A percentile compares a stretch with the other conserved stretches of the same genome.
These are phyloP conservation scores for Helogale parvula DNA, from an alignment of 2,113 vertebrate species.

Conservation along the genomic window DNA sequence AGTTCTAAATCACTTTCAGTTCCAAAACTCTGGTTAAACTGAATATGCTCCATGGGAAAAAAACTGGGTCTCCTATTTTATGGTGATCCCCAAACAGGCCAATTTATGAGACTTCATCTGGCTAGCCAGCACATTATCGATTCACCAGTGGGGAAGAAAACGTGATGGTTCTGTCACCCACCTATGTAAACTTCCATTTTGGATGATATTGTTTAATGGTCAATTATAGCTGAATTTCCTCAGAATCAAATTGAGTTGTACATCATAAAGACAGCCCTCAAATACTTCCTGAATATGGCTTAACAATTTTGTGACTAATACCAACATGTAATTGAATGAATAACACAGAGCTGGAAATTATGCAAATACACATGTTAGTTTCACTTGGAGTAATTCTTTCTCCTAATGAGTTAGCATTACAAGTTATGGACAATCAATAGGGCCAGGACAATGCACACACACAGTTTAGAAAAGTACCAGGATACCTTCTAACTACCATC, in stretches of 20 bases:
- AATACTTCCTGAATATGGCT: conserved; percentile 9
- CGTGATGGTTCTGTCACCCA: neutral
- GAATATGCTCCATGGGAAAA: conserved; percentile 20
- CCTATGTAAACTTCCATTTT: conserved; percentile 2
- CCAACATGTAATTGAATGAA: conserved; percentile 6
- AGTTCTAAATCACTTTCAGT: neutral
- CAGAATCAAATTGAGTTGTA: neutral
- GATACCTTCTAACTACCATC: neutral
- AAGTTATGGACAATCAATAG: neutral
- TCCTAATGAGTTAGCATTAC: conserved; percentile 4
- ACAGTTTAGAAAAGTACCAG: neutral
- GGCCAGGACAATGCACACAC: neutral
- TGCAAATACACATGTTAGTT: neutral
- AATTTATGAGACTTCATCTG: conserved; percentile 28
- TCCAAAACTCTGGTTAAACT: conserved; percentile 7
- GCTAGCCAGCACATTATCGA: neutral
- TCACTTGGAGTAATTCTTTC: conserved; percentile 34
- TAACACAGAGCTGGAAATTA: neutral
- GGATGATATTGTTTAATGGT: neutral
- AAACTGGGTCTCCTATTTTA: neutral
- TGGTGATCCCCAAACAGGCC: neutral
- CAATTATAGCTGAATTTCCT: neutral
- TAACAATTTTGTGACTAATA: conserved; percentile 53
- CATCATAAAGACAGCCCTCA: conserved; percentile 21
- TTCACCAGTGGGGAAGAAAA: conserved; percentile 11